Conservation (phyloP, 2,797 vertebrate genomes). For the Euthynnus affinis region DNA sequence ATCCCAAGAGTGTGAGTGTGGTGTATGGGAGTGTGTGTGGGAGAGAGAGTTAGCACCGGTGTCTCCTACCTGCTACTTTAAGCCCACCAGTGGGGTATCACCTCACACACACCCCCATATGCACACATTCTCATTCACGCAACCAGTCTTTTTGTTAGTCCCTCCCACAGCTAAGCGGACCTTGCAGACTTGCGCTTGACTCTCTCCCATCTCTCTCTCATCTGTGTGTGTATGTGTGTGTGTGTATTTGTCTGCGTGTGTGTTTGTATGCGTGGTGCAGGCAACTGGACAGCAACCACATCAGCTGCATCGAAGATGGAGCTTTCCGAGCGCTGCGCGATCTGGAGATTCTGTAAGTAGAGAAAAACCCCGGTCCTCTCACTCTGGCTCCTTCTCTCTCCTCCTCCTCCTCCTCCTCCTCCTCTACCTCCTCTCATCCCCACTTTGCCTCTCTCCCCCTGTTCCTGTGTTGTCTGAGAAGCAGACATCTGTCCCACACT, state of each 20-base stretch:
- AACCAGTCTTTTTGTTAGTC: conserved; percentile 67
- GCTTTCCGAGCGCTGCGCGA: conserved; percentile 98
- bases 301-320: conserved; percentile 99
- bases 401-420: neutral
- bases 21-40: conserved; percentile 48
- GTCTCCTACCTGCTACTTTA: conserved; percentile 67
- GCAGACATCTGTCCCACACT: conserved; percentile 65
- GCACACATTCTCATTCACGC: conserved; percentile 62
- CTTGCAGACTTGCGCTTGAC: conserved; percentile 81
- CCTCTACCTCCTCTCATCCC: neutral
- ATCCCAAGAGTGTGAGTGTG: conserved; percentile 53
- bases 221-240: conserved; percentile 55
- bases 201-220: conserved; percentile 83
- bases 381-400: conserved; percentile 18
- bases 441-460: conserved; percentile 30
- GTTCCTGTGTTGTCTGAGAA: conserved; percentile 62
- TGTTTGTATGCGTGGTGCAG: conserved; percentile 84
- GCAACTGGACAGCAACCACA: conserved; percentile 99
- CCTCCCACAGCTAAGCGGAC: conserved; percentile 76
- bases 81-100: conserved; percentile 68
- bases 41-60: conserved; percentile 44
- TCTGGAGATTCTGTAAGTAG: conserved; percentile 99
- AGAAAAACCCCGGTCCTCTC: conserved; percentile 52
- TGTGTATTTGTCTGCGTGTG: conserved; percentile 46
- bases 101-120: conserved; percentile 51